Evolutionary conservation across 2,888 invertebrate genomes (phyloP).

Genomic region (Junonia oenone): DNA sequence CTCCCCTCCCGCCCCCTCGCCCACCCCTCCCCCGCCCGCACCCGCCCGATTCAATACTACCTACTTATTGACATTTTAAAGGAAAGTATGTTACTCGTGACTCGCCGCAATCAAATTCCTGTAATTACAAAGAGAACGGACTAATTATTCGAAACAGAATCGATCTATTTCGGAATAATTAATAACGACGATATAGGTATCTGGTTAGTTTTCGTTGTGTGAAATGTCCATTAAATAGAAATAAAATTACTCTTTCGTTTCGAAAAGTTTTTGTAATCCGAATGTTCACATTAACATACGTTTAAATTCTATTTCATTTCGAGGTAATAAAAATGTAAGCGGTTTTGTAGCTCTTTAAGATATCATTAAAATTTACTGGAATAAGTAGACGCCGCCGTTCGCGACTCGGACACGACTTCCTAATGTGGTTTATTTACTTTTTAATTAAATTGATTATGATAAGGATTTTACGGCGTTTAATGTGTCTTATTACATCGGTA

Average conservation of each 20-base stretch:
- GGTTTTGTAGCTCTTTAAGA: neutral
- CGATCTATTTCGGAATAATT: neutral
- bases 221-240: neutral
- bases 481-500: neutral
- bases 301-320: constrained; percentile 2
- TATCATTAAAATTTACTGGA: neutral
- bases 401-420: neutral
- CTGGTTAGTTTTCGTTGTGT: too few relatives aligned
- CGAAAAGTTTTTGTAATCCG: neutral
- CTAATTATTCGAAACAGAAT: neutral
- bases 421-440: neutral
- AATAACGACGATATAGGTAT: too few relatives aligned
- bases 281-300: neutral
- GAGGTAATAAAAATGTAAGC: constrained; percentile 2
- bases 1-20: constrained; percentile 27
- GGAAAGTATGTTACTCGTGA: constrained; percentile 21
- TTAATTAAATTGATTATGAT: neutral
- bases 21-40: constrained; percentile 30
- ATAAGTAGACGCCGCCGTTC: neutral
- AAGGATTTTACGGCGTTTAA: neutral
- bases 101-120: constrained; percentile 1
- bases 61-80: constrained; percentile 23
- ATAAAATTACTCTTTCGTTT: neutral
- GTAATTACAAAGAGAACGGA: neutral
- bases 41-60: constrained; percentile 34